Percentiles rank a stretch among this genome's conserved stretches.
These are phyloP conservation scores for Solenopsis invicta DNA, from an alignment of 1,140 invertebrate species.

Conservation along the genomic window DNA sequence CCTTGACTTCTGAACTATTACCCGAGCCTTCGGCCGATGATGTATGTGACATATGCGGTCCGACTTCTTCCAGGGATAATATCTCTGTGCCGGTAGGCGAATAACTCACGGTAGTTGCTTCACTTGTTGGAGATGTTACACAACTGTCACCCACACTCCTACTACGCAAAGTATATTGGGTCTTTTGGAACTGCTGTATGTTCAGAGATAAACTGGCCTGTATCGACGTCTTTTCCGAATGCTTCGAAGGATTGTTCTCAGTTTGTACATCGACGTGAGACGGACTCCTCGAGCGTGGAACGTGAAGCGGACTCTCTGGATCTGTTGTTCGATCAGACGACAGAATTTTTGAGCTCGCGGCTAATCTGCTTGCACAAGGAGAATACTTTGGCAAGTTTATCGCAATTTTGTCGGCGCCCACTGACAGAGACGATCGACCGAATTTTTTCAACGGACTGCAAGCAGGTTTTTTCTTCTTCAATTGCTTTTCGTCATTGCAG, in stretches of 20 bases:
- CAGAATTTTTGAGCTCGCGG: constrained; percentile 85
- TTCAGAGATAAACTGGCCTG: constrained; percentile 79
- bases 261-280: constrained; percentile 64
- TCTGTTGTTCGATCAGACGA: constrained; percentile 77
- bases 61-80: constrained; percentile 80
- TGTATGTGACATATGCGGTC: constrained; percentile 65
- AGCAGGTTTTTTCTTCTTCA: constrained; percentile 78
- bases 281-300: constrained; percentile 79
- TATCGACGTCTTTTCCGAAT: constrained; percentile 73
- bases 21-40: constrained; percentile 64
- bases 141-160: constrained; percentile 82
- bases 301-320: constrained; percentile 82
- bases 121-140: constrained; percentile 82
- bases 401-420: constrained; percentile 81
- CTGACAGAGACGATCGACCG: constrained; percentile 82
- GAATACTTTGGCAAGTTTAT: constrained; percentile 85
- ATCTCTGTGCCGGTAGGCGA: constrained; percentile 82
- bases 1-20: constrained; percentile 67
- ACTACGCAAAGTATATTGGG: constrained; percentile 75
- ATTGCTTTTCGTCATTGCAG: constrained; percentile 60
- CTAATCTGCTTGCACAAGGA: constrained; percentile 84
- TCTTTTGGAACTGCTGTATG: constrained; percentile 78
- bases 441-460: constrained; percentile 82
- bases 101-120: constrained; percentile 82
- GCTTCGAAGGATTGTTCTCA: constrained; percentile 48